Evolutionary conservation across 2,888 invertebrate genomes (phyloP).

Genomic region (Scaptomyza flava): DNA sequence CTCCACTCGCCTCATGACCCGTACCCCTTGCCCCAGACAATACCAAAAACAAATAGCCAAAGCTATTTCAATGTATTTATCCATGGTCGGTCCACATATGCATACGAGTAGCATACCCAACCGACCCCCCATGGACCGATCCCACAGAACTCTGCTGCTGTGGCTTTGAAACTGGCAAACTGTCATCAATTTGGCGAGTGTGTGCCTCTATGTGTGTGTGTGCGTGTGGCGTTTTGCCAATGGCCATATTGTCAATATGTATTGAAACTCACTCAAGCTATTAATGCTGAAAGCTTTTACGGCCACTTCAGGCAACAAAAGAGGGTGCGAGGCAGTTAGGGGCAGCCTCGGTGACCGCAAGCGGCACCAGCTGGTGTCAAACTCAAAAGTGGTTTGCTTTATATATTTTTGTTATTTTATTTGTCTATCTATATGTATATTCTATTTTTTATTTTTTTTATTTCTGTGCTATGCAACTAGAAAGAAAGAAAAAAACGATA

Average conservation of each 20-base stretch:
- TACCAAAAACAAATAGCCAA: slow-evolving; percentile 76
- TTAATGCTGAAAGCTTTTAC: slow-evolving; percentile 79
- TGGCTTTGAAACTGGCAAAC: slow-evolving; percentile 79
- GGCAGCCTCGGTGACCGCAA: slow-evolving; percentile 59
- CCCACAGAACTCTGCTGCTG: slow-evolving; percentile 58
- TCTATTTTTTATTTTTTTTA: slow-evolving; percentile 12
- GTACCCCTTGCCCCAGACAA: slow-evolving; percentile 33
- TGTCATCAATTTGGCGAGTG: slow-evolving; percentile 78
- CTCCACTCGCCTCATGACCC: not conserved
- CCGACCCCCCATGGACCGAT: slow-evolving; percentile 21
- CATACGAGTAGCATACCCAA: slow-evolving; percentile 49
- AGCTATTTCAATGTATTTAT: slow-evolving; percentile 78
- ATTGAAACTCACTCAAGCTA: slow-evolving; percentile 81
- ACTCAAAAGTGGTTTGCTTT: slow-evolving; percentile 81
- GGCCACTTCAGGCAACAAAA: slow-evolving; percentile 72
- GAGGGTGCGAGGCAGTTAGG: slow-evolving; percentile 13
- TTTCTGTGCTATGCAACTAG: slow-evolving; percentile 37
- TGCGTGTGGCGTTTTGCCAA: slow-evolving; percentile 70
- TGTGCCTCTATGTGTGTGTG: slow-evolving; percentile 27
- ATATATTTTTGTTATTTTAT: slow-evolving; percentile 39
- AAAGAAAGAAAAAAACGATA: slow-evolving; percentile 72
- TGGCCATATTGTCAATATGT: slow-evolving; percentile 80
- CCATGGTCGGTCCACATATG: slow-evolving; percentile 69
- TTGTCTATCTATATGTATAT: slow-evolving; percentile 14
- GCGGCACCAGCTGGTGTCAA: slow-evolving; percentile 81